Evolutionary conservation across 2,113 vertebrate species (phyloP), one percentile per base, ranked within the genome.

Genomic region (Brachyhypopomus occidentalis): DNA sequence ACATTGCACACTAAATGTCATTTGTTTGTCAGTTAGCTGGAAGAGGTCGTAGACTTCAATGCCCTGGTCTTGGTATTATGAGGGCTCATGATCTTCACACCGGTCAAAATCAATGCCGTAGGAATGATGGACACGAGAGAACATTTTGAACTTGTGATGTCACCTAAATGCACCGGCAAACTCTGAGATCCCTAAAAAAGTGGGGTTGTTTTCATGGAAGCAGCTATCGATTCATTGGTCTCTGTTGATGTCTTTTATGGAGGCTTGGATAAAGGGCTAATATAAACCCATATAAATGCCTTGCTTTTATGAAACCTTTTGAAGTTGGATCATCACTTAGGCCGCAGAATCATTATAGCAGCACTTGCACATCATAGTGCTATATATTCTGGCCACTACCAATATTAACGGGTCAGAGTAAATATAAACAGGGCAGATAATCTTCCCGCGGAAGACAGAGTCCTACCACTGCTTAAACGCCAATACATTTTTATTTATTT

Each of bases 321-420:
- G 34, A 60, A 25, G 38, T n/a, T 3, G 52, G 30, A 58, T n/a
- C 52, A 69, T 78, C 16, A 70, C 38, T 69, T 69, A 12, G 45
- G 17, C 63, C 23, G 27, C 27, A 63, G 25, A 78, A 17, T 56
- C 27, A 78, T 56, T 73, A 5, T 30, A 67, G 19, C 27, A 16
- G 19, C 12, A 52, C 41, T 67, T 23, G 7, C 38, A 52, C 30
- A 56, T 67, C 30, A 11, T 78, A 41, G 66, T n/a, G 20, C 34
- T 70, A 25, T 23, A 41, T 59, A 41, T 70, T 8, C 55, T 67
- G 45, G 55, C 27, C 7, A 9, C 25, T 70, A 34, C 52, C 66
- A 38, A 27, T 78, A 78, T 78, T 70, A 59, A 55, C 30, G n/a
- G 62, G 19, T 5, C 38, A 55, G n/a, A 69, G 30, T 67, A 30